These are phyloP conservation scores for Epinephelus malabaricus DNA, from an alignment of 2,797 vertebrate species.

Conservation along the genomic window DNA sequence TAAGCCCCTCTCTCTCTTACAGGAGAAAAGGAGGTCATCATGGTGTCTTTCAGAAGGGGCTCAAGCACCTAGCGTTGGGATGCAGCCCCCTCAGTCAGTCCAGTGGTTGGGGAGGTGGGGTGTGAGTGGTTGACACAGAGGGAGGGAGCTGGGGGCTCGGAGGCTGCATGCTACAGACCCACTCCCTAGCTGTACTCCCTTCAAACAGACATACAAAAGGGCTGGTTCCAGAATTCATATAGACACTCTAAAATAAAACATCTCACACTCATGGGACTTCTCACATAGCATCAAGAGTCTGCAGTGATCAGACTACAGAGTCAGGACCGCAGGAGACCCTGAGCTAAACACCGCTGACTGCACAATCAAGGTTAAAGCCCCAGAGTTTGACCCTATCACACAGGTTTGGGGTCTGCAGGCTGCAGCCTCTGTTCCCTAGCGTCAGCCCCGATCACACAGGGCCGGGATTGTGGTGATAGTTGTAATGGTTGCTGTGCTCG, in stretches of 20 bases:
- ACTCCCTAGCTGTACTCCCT: slow-evolving; percentile 6
- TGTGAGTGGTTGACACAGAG: slow-evolving; percentile 68
- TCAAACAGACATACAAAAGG: slow-evolving; percentile 20
- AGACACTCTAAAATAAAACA: slow-evolving; percentile 19
- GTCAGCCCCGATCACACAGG: slow-evolving; percentile 78
- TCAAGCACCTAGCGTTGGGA: slow-evolving; percentile 35
- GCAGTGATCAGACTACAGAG: slow-evolving; percentile 16
- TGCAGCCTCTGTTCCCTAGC: slow-evolving; percentile 35
- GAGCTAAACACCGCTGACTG: slow-evolving; percentile 32
- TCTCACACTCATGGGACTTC: slow-evolving; percentile 22
- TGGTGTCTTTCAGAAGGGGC: slow-evolving; percentile 56
- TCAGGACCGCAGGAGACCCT: slow-evolving; percentile 8
- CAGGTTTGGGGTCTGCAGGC: slow-evolving; percentile 52
- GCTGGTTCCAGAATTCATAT: slow-evolving; percentile 13
- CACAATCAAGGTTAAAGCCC: slow-evolving; percentile 24
- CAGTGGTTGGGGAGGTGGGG: slow-evolving; percentile 77
- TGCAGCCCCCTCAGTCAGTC: slow-evolving; percentile 73
- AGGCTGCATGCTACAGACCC: slow-evolving; percentile 39
- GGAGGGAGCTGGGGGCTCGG: slow-evolving; percentile 8
- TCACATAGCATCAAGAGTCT: slow-evolving; percentile 20
- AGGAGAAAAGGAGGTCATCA: slow-evolving; percentile 67
- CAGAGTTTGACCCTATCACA: slow-evolving; percentile 32
- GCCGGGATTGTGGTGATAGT: slow-evolving; percentile 80
- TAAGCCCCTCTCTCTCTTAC: slow-evolving; percentile 58
- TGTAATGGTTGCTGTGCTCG: slow-evolving; percentile 89